A percentile compares a stretch with the other conserved stretches of the same genome.
Conservation (phyloP, 2,888 invertebrate genomes). For the Drosophila yooni region DNA sequence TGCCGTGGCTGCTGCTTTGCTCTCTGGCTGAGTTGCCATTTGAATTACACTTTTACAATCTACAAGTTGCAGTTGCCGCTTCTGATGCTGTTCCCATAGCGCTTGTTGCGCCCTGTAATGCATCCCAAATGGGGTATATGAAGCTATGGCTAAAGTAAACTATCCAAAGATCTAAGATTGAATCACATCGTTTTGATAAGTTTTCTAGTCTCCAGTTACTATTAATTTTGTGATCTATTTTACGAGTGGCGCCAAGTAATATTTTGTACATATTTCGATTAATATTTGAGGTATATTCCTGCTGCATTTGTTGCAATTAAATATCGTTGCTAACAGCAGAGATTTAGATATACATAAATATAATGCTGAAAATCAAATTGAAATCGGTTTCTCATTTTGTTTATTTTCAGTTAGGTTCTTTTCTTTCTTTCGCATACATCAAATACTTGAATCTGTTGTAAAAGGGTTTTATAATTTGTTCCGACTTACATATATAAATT, state of each 20-base stretch:
- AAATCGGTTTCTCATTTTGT: neutral
- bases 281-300: neutral
- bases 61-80: slow-evolving; percentile 63
- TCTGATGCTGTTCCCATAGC: slow-evolving; percentile 31
- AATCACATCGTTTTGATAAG: neutral
- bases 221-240: neutral
- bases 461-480: neutral
- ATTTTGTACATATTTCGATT: neutral
- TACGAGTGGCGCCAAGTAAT: neutral
- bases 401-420: neutral
- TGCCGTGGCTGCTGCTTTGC: slow-evolving; percentile 14
- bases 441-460: neutral
- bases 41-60: slow-evolving; percentile 74
- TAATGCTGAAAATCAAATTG: neutral
- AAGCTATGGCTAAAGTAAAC: neutral
- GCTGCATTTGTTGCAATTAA: neutral
- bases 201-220: neutral
- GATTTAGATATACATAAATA: neutral
- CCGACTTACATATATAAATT: neutral
- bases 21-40: slow-evolving; percentile 54
- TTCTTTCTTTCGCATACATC: neutral
- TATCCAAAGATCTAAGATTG: neutral
- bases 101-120: slow-evolving; percentile 20
- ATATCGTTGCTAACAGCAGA: neutral
- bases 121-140: neutral